These are phyloP conservation scores for Zygogramma bicolorata DNA, from an alignment of 2,888 invertebrate species.

Conservation along the genomic window DNA sequence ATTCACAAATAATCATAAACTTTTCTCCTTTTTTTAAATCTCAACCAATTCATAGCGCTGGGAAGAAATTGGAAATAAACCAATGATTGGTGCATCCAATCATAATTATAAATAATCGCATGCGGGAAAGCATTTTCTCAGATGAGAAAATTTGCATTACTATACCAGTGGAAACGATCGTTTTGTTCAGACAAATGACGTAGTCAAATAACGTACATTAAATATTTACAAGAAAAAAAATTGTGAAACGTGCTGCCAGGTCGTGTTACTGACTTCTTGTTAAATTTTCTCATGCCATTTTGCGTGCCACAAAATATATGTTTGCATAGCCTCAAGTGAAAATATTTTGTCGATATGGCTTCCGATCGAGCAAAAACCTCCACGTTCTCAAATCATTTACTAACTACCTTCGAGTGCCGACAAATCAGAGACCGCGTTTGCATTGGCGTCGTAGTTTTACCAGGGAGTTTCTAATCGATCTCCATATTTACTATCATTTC, in stretches of 20 bases:
- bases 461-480: not conserved
- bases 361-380: not conserved
- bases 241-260: not conserved
- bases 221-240: not conserved
- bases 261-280: conserved; percentile 9
- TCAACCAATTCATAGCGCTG: too few relatives aligned
- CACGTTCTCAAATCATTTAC: conserved; percentile 3
- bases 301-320: conserved; percentile 12
- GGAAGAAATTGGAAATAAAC: too few relatives aligned
- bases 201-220: conserved; percentile 3
- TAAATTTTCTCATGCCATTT: conserved; percentile 5
- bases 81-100: too few relatives aligned
- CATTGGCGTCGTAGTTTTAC: not conserved
- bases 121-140: too few relatives aligned
- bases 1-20: too few relatives aligned
- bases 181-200: not conserved
- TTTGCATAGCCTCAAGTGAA: not conserved
- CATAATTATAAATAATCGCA: too few relatives aligned
- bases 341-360: conserved; percentile 11
- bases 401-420: conserved; percentile 1
- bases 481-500: too few relatives aligned
- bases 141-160: not conserved
- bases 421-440: not conserved
- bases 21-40: too few relatives aligned
- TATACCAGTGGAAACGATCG: not conserved